phyloP scores from a whole-genome alignment of 2,888 invertebrate species.

The Drosophila borealis region DNA sequence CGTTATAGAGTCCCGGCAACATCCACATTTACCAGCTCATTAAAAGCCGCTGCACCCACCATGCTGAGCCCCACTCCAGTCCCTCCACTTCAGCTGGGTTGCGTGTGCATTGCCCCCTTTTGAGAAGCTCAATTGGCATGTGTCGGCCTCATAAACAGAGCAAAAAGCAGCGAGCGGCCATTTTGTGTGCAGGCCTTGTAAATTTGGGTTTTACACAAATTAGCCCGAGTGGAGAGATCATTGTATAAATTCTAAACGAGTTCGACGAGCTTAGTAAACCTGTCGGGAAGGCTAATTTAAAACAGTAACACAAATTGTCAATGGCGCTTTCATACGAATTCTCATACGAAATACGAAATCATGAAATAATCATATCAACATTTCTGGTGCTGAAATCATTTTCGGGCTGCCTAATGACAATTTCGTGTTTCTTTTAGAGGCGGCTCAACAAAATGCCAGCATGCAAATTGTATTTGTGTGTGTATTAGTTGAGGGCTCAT shows the following conservation, averaged over 20 bases:
- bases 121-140: constrained; percentile 60
- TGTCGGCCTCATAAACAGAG: constrained; percentile 58
- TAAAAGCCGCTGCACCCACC: constrained; percentile 74
- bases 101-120: constrained; percentile 60
- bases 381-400: constrained; percentile 30
- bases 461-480: constrained; percentile 63
- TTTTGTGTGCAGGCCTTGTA: constrained; percentile 64
- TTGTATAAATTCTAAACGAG: constrained; percentile 69
- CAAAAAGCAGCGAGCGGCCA: constrained; percentile 54
- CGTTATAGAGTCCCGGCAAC: constrained; percentile 36
- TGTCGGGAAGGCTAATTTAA: constrained; percentile 60
- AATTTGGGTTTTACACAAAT: constrained; percentile 70
- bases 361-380: constrained; percentile 40
- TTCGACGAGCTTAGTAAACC: constrained; percentile 63
- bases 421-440: constrained; percentile 62
- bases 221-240: constrained; percentile 46
- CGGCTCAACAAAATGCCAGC: constrained; percentile 67
- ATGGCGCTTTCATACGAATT: constrained; percentile 48
- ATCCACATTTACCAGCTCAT: constrained; percentile 72
- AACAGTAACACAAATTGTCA: constrained; percentile 38
- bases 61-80: constrained; percentile 13
- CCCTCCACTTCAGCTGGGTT: constrained; percentile 26
- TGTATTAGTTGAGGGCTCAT: constrained; percentile 54
- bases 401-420: constrained; percentile 67
- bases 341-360: constrained; percentile 10